A percentile compares a stretch with the other conserved stretches of the same genome.
Evolutionary conservation across 2,888 invertebrate genomes (phyloP).

Genomic region (Eretmocerus hayati): DNA sequence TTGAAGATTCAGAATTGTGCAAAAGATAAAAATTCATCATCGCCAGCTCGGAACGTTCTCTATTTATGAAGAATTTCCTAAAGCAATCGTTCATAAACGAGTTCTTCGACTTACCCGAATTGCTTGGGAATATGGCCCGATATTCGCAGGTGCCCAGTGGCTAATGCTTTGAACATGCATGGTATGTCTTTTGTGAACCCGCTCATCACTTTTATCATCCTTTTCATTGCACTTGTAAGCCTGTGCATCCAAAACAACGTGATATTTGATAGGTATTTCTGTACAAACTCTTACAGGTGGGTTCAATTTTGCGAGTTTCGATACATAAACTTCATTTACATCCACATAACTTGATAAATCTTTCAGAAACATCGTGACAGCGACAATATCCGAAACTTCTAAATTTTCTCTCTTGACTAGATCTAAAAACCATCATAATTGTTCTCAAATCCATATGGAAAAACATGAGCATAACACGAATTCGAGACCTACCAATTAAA

Average conservation of each 20-base stretch:
- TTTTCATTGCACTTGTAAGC: constrained; percentile 50
- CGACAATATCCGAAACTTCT: constrained; percentile 59
- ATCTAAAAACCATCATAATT: too few species aligned
- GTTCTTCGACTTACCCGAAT: constrained; percentile 70
- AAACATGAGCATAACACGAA: too few species aligned
- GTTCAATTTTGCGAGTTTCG: constrained; percentile 65
- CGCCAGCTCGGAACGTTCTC: too few species aligned
- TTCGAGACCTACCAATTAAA: constrained; percentile 55
- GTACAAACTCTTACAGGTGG: constrained; percentile 85
- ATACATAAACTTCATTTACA: constrained; percentile 71
- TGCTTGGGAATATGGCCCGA: constrained; percentile 93
- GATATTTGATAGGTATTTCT: constrained; percentile 68
- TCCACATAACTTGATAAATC: constrained; percentile 73
- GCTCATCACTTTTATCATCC: constrained; percentile 30
- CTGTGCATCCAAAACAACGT: constrained; percentile 71
- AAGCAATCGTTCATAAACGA: too few species aligned
- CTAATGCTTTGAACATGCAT: constrained; percentile 95
- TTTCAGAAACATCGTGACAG: constrained; percentile 76
- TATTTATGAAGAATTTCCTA: too few species aligned
- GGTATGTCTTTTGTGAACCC: constrained; percentile 54
- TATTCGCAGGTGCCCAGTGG: constrained; percentile 97
- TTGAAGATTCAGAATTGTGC: too few species aligned
- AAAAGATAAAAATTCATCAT: too few species aligned
- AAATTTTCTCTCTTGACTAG: constrained; percentile 41
- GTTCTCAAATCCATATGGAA: too few species aligned